Conservation (phyloP, 2,797 vertebrate species). For the Platyrinchus mystaceus region DNA sequence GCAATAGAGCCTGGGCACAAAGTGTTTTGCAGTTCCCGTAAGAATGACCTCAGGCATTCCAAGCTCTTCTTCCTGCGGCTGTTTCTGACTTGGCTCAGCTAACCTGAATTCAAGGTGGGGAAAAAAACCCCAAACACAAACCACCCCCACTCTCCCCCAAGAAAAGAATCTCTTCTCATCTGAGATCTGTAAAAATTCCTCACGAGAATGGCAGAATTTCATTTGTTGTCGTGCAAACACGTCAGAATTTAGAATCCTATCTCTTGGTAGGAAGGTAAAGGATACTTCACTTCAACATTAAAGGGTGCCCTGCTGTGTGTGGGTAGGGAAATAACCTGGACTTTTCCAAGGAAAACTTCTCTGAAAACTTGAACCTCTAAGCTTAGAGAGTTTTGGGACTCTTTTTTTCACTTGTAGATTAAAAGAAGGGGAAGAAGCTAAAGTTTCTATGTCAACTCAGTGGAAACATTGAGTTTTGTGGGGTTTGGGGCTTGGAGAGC, state of each 20-base stretch:
- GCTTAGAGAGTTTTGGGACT: not conserved
- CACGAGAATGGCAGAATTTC: not conserved
- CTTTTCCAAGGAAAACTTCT: not conserved
- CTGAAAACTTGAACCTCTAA: not conserved
- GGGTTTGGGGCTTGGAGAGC: not conserved
- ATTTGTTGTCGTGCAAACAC: not conserved
- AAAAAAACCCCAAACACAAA: not conserved
- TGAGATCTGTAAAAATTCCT: not conserved
- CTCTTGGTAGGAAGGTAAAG: not conserved
- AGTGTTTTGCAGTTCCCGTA: not conserved
- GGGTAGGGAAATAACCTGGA: not conserved
- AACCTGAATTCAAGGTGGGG: not conserved
- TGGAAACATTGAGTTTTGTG: not conserved
- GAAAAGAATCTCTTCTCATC: not conserved
- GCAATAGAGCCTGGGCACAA: not conserved
- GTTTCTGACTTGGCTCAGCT: not conserved
- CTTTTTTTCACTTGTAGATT: not conserved
- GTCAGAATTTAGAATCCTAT: fast-evolving
- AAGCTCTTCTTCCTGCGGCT: not conserved
- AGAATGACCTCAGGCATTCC: not conserved
- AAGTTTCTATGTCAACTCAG: not conserved
- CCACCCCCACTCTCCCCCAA: fast-evolving
- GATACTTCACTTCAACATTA: not conserved
- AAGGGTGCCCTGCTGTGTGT: not conserved
- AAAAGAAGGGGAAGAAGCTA: not conserved